phyloP scores from a whole-genome alignment of 1,140 invertebrate species.

The Phthorimaea operculella region DNA sequence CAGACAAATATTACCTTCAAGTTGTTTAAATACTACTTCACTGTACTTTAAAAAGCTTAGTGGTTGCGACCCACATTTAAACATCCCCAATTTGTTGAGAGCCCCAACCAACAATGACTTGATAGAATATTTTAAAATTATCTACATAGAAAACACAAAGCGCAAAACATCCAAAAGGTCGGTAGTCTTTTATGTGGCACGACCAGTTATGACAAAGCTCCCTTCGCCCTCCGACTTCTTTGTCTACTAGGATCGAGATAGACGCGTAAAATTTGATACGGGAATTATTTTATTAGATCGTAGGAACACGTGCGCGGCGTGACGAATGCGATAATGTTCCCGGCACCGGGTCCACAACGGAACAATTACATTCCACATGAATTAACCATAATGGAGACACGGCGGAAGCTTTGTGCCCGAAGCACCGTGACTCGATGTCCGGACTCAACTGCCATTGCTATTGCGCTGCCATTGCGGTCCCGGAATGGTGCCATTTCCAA shows the following conservation, averaged over 20 bases:
- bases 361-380: constrained; percentile 62
- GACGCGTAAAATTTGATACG: constrained; percentile 65
- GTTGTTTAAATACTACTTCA: no score
- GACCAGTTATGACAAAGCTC: constrained; percentile 62
- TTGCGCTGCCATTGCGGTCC: constrained; percentile 10
- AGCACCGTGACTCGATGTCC: constrained; percentile 37
- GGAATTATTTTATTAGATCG: constrained; percentile 67
- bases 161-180: constrained; percentile 37
- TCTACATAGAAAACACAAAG: constrained; percentile 44
- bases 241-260: constrained; percentile 63
- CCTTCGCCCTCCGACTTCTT: constrained; percentile 47
- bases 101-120: constrained; percentile 9
- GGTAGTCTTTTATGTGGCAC: constrained; percentile 46
- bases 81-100: constrained; percentile 1
- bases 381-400: constrained; percentile 47
- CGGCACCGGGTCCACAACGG: constrained; percentile 31
- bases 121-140: constrained; percentile 39
- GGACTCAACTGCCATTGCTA: constrained; percentile 32
- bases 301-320: constrained; percentile 62
- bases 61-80: no score
- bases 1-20: no score
- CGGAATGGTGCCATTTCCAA: not conserved
- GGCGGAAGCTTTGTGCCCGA: constrained; percentile 41
- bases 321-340: constrained; percentile 61
- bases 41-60: no score